phyloP scores from a whole-genome alignment of 2,888 invertebrate species.

The Tupiocoris notatus region DNA sequence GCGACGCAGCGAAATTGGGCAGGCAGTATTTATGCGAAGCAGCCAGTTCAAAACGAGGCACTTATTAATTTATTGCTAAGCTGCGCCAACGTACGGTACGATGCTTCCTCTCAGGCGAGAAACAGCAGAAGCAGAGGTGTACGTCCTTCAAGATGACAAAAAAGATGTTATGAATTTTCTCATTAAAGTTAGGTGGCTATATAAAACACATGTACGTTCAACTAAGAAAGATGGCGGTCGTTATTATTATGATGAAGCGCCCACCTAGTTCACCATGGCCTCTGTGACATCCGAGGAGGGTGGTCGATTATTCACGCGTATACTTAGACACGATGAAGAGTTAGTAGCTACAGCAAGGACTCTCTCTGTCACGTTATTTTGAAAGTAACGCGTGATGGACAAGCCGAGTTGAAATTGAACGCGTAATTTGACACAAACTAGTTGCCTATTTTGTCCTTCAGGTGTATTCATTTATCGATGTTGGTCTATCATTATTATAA shows the following conservation, averaged over 20 bases:
- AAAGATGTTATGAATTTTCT: constrained; percentile 29
- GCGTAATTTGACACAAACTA: too few species aligned
- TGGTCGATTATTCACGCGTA: constrained; percentile 34
- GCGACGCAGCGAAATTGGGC: too few species aligned
- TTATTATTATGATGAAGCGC: constrained; percentile 20
- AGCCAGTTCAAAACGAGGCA: too few species aligned
- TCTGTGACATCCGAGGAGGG: background rate
- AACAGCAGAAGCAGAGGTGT: background rate
- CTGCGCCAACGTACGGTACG: background rate
- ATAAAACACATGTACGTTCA: constrained; percentile 33
- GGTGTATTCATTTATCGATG: too few species aligned
- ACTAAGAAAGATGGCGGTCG: constrained; percentile 31
- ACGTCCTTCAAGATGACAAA: background rate
- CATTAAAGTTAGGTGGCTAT: constrained; percentile 30
- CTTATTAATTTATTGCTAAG: background rate
- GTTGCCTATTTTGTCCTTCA: too few species aligned
- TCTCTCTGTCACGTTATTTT: too few species aligned
- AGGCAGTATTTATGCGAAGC: too few species aligned
- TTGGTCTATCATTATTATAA: too few species aligned
- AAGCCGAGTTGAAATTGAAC: too few species aligned
- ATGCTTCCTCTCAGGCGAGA: background rate
- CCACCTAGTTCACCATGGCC: constrained; percentile 26
- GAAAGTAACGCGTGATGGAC: too few species aligned
- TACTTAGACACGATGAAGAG: too few species aligned
- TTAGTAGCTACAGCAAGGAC: too few species aligned